phyloP scores from a whole-genome alignment of 2,797 vertebrate genomes.

The Naso thynnoides region DNA sequence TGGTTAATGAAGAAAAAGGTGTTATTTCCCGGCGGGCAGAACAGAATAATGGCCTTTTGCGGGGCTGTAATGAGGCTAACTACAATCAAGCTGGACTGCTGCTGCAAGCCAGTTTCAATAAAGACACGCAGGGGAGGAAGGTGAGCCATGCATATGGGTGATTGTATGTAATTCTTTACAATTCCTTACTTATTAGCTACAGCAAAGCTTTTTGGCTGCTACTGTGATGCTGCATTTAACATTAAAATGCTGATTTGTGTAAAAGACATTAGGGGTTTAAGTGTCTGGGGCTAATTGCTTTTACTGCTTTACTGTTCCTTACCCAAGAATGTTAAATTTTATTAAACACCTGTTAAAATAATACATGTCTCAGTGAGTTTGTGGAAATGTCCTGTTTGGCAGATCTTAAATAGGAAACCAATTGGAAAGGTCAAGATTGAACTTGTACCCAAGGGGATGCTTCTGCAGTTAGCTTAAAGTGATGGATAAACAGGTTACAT shows the following conservation, averaged over 20 bases:
- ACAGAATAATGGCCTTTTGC: constrained; percentile 58
- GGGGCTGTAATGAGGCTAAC: constrained; percentile 63
- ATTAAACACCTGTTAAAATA: constrained; percentile 54
- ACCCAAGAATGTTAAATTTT: constrained; percentile 54
- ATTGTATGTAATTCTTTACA: constrained; percentile 50
- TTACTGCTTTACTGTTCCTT: constrained; percentile 43
- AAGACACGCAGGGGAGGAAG: constrained; percentile 51
- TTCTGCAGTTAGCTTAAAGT: neutral
- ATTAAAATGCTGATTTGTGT: constrained; percentile 46
- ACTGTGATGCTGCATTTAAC: constrained; percentile 27
- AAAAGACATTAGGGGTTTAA: constrained; percentile 32
- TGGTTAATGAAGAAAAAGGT: constrained; percentile 67
- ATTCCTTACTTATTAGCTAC: constrained; percentile 48
- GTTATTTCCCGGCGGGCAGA: constrained; percentile 62
- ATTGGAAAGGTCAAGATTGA: neutral
- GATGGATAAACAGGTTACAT: neutral
- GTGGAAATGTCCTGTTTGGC: constrained; percentile 26
- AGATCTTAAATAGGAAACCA: constrained; percentile 20
- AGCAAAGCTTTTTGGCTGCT: constrained; percentile 23
- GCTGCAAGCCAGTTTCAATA: constrained; percentile 61
- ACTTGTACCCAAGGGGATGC: neutral
- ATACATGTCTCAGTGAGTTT: constrained; percentile 38
- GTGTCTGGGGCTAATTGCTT: constrained; percentile 54
- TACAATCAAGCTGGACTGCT: constrained; percentile 43
- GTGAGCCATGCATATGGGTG: constrained; percentile 33